These are phyloP conservation scores for Pomacea maculata DNA, from an alignment of 1,140 invertebrate species.

Conservation along the genomic window DNA sequence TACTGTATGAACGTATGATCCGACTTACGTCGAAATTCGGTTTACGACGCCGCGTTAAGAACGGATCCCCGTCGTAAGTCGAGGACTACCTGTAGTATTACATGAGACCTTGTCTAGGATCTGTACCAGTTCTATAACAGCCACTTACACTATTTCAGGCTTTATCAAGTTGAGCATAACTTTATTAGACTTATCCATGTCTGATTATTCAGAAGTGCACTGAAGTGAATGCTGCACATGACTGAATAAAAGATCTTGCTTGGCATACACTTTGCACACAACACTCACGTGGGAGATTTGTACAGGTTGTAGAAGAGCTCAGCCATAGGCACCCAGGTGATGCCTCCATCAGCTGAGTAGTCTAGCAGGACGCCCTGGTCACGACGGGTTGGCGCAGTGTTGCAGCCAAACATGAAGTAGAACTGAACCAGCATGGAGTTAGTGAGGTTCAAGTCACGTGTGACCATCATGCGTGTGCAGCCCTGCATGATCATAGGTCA, in stretches of 20 bases:
- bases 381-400: constrained; percentile 45
- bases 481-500: constrained; percentile 45
- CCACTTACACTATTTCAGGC: too few relatives aligned
- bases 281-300: constrained; percentile 51
- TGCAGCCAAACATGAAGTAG: constrained; percentile 65
- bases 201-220: neutral
- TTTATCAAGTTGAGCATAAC: too few relatives aligned
- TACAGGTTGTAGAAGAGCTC: constrained; percentile 60
- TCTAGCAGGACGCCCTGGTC: constrained; percentile 62
- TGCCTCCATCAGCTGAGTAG: constrained; percentile 60
- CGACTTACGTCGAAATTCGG: too few relatives aligned
- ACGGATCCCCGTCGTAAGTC: too few relatives aligned
- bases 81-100: too few relatives aligned
- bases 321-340: constrained; percentile 58
- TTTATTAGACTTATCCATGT: neutral
- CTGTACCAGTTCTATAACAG: too few relatives aligned
- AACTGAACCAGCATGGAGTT: constrained; percentile 65
- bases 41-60: too few relatives aligned
- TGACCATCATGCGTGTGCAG: constrained; percentile 63
- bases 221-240: neutral
- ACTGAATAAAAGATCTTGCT: neutral
- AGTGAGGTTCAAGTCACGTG: constrained; percentile 63
- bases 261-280: neutral
- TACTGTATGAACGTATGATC: too few relatives aligned
- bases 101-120: too few relatives aligned